phyloP scores from a whole-genome alignment of 2,113 vertebrate genomes.

The Anser brachyrhynchus region DNA sequence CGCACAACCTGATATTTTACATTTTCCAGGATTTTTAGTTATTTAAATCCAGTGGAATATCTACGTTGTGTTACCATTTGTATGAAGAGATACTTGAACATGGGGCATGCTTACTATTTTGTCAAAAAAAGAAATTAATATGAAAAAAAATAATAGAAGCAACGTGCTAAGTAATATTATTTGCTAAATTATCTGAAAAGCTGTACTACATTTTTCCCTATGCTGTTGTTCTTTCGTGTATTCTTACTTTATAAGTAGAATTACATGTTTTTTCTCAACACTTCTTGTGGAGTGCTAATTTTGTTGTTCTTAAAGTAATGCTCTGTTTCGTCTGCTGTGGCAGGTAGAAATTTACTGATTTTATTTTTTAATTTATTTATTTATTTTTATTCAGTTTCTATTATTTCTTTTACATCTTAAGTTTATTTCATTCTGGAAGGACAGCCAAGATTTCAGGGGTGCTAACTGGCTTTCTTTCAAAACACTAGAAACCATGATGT shows the following conservation, averaged over 20 bases:
- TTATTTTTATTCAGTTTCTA: background rate
- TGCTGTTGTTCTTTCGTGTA: background rate
- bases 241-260: background rate
- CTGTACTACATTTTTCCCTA: background rate
- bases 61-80: background rate
- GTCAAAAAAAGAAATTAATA: background rate
- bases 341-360: background rate
- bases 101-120: background rate
- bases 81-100: background rate
- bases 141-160: background rate
- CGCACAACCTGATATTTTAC: background rate
- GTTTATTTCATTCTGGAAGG: background rate
- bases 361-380: background rate
- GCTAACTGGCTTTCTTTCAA: too few species aligned
- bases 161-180: background rate
- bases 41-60: background rate
- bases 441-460: background rate
- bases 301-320: background rate
- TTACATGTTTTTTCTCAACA: background rate
- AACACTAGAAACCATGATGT: background rate
- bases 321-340: background rate
- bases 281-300: background rate
- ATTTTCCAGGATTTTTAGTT: background rate
- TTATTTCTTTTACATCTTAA: background rate
- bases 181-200: background rate